phyloP scores from a whole-genome alignment of 1,140 invertebrate species.

The Cotesia chilonis region DNA sequence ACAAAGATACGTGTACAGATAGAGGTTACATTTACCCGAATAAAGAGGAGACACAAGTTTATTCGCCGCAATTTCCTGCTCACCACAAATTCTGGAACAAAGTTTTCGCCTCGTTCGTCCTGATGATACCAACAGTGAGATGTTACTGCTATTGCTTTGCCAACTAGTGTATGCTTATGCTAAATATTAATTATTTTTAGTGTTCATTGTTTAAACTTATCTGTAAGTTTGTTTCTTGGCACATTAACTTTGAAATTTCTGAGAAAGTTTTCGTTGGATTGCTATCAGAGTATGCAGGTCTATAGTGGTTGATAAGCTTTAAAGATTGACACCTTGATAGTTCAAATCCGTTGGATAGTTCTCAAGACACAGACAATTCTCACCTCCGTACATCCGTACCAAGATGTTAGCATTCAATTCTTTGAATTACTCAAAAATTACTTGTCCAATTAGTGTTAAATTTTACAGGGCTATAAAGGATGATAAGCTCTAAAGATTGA shows the following conservation, averaged over 20 bases:
- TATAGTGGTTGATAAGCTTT: too few relatives aligned
- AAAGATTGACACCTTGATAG: too few relatives aligned
- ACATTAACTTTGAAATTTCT: background rate
- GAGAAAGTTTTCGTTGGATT: too few relatives aligned
- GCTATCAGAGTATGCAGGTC: too few relatives aligned
- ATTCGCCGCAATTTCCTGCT: slow-evolving; percentile 37
- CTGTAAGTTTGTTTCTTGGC: background rate
- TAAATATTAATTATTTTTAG: background rate
- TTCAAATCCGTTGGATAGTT: too few relatives aligned
- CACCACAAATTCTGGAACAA: slow-evolving; percentile 32
- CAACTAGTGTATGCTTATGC: background rate
- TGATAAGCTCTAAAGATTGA: too few relatives aligned
- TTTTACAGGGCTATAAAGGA: too few relatives aligned
- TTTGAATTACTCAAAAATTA: too few relatives aligned
- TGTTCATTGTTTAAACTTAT: background rate
- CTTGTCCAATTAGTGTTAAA: too few relatives aligned
- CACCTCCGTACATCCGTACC: too few relatives aligned
- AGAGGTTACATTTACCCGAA: slow-evolving; percentile 7
- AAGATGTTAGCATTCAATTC: too few relatives aligned
- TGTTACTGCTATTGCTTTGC: slow-evolving; percentile 3
- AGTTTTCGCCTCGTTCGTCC: slow-evolving; percentile 35
- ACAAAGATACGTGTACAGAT: background rate
- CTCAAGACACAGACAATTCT: too few relatives aligned
- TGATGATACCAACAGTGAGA: slow-evolving; percentile 24
- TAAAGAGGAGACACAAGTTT: slow-evolving; percentile 33